Evolutionary conservation across 2,797 vertebrate species (phyloP).

Genomic region (Schizopygopsis pylzovi): DNA sequence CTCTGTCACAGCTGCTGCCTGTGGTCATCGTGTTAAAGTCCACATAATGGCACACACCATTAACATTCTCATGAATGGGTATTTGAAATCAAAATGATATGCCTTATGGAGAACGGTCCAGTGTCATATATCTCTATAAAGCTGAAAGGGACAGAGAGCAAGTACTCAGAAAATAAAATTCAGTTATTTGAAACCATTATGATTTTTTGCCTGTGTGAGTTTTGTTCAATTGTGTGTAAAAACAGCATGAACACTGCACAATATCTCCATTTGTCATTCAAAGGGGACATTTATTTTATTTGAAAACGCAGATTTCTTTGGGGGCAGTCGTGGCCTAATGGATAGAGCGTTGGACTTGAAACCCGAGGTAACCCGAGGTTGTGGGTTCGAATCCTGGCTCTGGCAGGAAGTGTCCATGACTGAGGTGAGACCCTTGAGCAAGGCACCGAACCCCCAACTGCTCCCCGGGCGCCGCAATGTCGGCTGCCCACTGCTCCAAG

Average conservation of each 20-base stretch:
- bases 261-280: not conserved
- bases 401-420: too few species aligned
- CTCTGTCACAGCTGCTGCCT: conserved; percentile 19
- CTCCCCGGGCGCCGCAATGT: too few species aligned
- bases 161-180: not conserved
- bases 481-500: too few species aligned
- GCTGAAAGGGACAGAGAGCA: not conserved
- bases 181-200: too few species aligned
- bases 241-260: not conserved
- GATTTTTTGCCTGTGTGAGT: not conserved
- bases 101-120: not conserved
- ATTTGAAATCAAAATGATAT: conserved; percentile 17
- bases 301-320: too few species aligned
- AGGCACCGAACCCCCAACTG: too few species aligned
- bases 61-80: not conserved
- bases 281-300: not conserved
- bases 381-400: too few species aligned
- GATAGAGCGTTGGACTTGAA: too few species aligned
- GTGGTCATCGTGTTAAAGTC: conserved; percentile 11
- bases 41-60: conserved; percentile 22
- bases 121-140: not conserved
- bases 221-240: not conserved
- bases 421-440: too few species aligned
- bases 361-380: too few species aligned
- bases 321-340: too few species aligned